A percentile compares a stretch with the other conserved stretches of the same genome.
These are phyloP conservation scores for Verasper variegatus DNA, from an alignment of 2,113 vertebrate species.

Conservation along the genomic window DNA sequence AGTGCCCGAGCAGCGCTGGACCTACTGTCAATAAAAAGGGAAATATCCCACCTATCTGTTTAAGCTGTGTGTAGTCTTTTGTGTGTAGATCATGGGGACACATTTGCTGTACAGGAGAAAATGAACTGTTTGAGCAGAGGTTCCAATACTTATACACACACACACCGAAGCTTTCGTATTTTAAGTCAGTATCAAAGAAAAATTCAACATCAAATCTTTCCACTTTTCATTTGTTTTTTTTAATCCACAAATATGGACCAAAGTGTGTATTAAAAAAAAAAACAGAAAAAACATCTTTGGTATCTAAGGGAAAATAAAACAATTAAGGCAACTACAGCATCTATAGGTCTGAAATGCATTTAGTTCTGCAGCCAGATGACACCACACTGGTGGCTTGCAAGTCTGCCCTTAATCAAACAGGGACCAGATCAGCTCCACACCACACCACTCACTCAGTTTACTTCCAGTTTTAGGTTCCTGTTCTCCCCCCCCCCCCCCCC, in stretches of 20 bases:
- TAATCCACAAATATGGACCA: constrained; percentile 44
- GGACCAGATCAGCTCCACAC: constrained; percentile 16
- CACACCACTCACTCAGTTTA: constrained; percentile 20
- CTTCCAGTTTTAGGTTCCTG: constrained; percentile 29
- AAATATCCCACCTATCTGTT: constrained; percentile 45
- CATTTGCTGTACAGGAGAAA: neutral
- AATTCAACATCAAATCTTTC: constrained; percentile 35
- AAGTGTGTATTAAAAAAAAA: constrained; percentile 60
- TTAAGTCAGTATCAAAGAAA: neutral
- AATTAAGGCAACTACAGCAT: constrained; percentile 84
- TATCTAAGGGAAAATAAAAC: constrained; percentile 71
- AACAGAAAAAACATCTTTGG: constrained; percentile 76
- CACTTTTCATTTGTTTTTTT: constrained; percentile 38
- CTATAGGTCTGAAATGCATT: constrained; percentile 72
- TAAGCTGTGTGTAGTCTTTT: constrained; percentile 11
- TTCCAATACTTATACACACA: too few relatives aligned
- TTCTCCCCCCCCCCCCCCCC: neutral
- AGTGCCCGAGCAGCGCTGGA: constrained; percentile 16
- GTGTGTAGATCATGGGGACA: neutral
- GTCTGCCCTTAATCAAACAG: neutral
- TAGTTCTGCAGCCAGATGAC: constrained; percentile 63
- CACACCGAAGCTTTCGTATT: neutral
- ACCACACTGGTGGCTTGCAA: constrained; percentile 47
- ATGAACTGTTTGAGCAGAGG: neutral
- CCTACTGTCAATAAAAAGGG: constrained; percentile 58